A percentile compares a stretch with the other conserved stretches of the same genome.
Evolutionary conservation across 2,888 invertebrate genomes (phyloP).

Genomic region (Antheraea assamensis): DNA sequence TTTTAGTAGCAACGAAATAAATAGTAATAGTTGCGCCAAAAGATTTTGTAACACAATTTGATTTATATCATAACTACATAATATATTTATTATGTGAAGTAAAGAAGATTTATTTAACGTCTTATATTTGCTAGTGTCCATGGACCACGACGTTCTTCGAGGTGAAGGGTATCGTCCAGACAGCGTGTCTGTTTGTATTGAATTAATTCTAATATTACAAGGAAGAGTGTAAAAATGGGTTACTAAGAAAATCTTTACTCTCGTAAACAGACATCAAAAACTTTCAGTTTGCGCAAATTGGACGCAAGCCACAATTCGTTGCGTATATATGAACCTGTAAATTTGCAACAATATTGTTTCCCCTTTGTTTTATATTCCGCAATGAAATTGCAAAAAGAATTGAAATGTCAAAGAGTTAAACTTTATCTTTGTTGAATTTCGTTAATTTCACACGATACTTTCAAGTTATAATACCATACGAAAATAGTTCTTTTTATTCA

Average conservation of each 20-base stretch:
- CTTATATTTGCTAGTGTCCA: background rate
- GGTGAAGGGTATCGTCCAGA: constrained; percentile 4
- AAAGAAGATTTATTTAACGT: background rate
- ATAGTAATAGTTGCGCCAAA: background rate
- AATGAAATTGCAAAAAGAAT: background rate
- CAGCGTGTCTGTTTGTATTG: constrained; percentile 11
- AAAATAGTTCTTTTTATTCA: constrained; percentile 1
- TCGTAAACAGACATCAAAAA: constrained; percentile 14
- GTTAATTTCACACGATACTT: background rate
- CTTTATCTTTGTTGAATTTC: background rate
- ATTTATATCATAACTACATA: background rate
- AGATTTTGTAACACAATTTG: background rate
- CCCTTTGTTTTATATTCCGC: background rate
- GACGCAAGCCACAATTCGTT: constrained; percentile 17
- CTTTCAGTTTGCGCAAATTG: constrained; percentile 20
- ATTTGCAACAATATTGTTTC: constrained; percentile 9
- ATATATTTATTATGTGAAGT: background rate
- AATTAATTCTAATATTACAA: constrained; percentile 7
- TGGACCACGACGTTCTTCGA: background rate
- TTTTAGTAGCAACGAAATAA: background rate
- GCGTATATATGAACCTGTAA: constrained; percentile 8
- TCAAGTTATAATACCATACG: background rate
- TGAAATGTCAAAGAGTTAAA: background rate
- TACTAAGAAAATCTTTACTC: constrained; percentile 5
- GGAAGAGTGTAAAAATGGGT: constrained; percentile 5